phyloP scores from a whole-genome alignment of 2,888 invertebrate genomes.

The Spialia ferax region DNA sequence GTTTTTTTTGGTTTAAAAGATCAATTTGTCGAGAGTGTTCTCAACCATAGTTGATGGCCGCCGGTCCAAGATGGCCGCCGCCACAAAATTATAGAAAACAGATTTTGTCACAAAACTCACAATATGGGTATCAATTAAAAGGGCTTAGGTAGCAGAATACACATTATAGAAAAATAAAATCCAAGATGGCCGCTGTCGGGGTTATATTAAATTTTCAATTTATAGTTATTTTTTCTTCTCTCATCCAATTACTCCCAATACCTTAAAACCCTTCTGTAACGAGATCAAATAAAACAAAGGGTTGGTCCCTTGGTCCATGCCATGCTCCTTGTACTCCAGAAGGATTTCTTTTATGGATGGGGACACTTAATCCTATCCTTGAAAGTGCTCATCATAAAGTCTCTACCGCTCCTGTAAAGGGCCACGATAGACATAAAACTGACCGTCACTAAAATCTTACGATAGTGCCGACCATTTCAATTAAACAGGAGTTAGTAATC shows the following conservation, averaged over 20 bases:
- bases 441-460: slow-evolving; percentile 53
- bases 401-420: slow-evolving; percentile 13
- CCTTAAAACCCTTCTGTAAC: not conserved
- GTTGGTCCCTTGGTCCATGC: too few relatives aligned
- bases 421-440: slow-evolving; percentile 41
- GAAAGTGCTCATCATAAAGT: slow-evolving; percentile 13
- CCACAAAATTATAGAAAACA: too few relatives aligned
- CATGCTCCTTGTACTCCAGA: not conserved
- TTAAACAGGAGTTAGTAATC: slow-evolving; percentile 47
- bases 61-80: too few relatives aligned
- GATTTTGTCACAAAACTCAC: too few relatives aligned
- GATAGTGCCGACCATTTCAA: slow-evolving; percentile 49
- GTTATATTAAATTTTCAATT: too few relatives aligned
- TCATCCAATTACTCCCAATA: not conserved
- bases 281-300: slow-evolving; percentile 3
- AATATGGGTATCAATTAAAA: too few relatives aligned
- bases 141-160: too few relatives aligned
- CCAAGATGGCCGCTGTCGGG: too few relatives aligned
- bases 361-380: slow-evolving; percentile 14
- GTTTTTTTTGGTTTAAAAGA: too few relatives aligned
- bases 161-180: too few relatives aligned
- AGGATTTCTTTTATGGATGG: slow-evolving; percentile 2
- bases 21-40: too few relatives aligned
- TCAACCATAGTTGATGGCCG: too few relatives aligned
- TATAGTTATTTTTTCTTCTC: not conserved